Evolutionary conservation across 2,113 vertebrate genomes (phyloP).

Genomic region (Lucifuga dentata): DNA sequence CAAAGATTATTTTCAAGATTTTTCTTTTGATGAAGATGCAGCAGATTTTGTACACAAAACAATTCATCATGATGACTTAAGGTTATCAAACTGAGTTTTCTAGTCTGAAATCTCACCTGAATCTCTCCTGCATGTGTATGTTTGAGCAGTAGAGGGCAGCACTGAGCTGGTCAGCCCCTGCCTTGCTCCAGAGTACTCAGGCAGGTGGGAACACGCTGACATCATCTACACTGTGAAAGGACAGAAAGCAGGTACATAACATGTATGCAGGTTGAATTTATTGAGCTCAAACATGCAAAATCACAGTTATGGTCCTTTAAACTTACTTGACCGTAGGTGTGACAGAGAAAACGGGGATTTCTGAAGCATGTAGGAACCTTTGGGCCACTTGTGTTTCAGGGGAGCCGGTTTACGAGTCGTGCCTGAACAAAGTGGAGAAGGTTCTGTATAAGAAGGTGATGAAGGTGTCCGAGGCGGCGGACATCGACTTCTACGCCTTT

Average conservation of each 20-base stretch:
- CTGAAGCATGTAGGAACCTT: too few species aligned
- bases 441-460: conserved; percentile 86
- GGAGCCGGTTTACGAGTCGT: conserved; percentile 85
- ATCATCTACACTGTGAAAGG: conserved; percentile 88
- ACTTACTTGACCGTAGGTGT: too few species aligned
- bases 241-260: conserved; percentile 90
- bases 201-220: conserved; percentile 89
- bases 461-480: conserved; percentile 79
- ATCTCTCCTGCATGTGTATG: conserved; percentile 5
- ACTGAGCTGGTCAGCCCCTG: conserved; percentile 90
- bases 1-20: too few species aligned
- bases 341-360: too few species aligned
- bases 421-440: conserved; percentile 85
- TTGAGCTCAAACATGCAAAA: too few species aligned
- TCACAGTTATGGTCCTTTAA: too few species aligned
- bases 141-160: conserved; percentile 81
- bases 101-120: too few species aligned
- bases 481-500: conserved; percentile 91
- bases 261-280: too few species aligned
- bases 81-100: too few species aligned
- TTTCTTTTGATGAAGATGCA: too few species aligned
- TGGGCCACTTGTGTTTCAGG: conserved; percentile 77
- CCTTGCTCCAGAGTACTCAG: conserved; percentile 85
- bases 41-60: too few species aligned
- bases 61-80: too few species aligned